Evolutionary conservation across 2,113 vertebrate species (phyloP).

Genomic region (Laticauda colubrina): DNA sequence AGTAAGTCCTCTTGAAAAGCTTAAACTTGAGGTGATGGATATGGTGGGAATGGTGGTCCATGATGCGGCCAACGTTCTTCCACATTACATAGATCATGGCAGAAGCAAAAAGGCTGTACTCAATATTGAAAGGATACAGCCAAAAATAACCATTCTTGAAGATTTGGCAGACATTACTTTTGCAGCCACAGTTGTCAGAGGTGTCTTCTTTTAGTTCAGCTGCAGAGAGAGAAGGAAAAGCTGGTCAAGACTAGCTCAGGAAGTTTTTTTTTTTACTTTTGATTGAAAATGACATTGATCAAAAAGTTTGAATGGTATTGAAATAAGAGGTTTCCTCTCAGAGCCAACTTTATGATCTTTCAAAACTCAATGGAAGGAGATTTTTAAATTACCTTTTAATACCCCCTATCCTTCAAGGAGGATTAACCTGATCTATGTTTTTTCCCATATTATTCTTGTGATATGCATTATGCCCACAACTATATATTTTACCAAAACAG

Average conservation of each 20-base stretch:
- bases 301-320: not conserved
- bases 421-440: not conserved
- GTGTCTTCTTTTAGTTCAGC: constrained; percentile 47
- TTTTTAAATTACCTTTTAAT: not conserved
- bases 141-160: constrained; percentile 87
- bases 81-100: constrained; percentile 92
- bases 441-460: not conserved
- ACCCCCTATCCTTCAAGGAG: too few species aligned
- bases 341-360: not conserved
- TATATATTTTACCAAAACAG: not conserved
- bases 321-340: not conserved
- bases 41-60: constrained; percentile 69
- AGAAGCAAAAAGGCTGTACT: constrained; percentile 92
- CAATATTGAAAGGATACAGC: constrained; percentile 92
- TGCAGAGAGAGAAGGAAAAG: constrained; percentile 23
- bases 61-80: constrained; percentile 87
- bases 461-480: not conserved
- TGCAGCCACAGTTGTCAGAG: constrained; percentile 73
- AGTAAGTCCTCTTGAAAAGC: constrained; percentile 72
- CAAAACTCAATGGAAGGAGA: not conserved
- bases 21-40: constrained; percentile 56
- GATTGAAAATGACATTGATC: not conserved
- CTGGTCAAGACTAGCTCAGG: not conserved
- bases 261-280: not conserved
- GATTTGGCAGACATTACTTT: constrained; percentile 73